phyloP scores from a whole-genome alignment of 2,113 vertebrate species.

The Callithrix jacchus region DNA sequence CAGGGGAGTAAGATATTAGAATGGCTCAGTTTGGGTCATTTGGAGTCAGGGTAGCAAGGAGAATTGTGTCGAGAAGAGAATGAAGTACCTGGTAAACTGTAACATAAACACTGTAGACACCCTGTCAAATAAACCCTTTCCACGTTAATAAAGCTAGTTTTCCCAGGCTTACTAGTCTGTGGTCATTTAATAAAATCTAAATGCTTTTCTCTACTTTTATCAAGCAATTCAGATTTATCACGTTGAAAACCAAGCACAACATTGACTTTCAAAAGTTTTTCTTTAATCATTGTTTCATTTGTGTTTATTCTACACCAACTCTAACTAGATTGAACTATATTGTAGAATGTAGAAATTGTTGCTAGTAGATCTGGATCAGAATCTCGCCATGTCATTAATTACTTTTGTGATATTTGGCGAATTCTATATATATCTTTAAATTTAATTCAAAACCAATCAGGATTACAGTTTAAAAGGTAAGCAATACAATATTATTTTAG shows the following conservation, averaged over 20 bases:
- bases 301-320: background rate
- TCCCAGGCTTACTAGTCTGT: background rate
- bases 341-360: background rate
- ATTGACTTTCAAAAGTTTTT: background rate
- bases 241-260: background rate
- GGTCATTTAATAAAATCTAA: background rate
- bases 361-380: background rate
- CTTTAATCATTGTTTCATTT: background rate
- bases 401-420: background rate
- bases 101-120: background rate
- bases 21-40: background rate
- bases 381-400: background rate
- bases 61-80: background rate
- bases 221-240: background rate
- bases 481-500: background rate
- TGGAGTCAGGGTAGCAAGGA: background rate
- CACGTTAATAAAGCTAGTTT: background rate
- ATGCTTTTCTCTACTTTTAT: background rate
- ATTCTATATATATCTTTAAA: background rate
- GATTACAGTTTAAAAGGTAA: background rate
- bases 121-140: background rate
- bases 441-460: background rate
- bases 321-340: background rate
- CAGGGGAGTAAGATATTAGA: background rate
- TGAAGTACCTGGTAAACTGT: accelerated